These are phyloP conservation scores for Centropristis striata DNA, from an alignment of 2,113 vertebrate genomes.

Conservation along the genomic window DNA sequence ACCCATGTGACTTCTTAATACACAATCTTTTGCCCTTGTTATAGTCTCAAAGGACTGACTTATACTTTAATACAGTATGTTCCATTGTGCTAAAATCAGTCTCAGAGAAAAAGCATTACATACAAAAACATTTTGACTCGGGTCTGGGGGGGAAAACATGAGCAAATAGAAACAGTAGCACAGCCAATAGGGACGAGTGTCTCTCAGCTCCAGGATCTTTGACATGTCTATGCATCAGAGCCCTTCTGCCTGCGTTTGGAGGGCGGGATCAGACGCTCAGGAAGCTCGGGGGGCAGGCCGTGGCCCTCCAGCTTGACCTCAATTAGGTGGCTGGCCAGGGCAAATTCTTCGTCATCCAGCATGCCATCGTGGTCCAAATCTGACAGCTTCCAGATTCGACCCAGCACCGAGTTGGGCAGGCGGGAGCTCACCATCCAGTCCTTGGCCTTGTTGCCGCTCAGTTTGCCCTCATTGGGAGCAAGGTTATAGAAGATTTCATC, in stretches of 20 bases:
- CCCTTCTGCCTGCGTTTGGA: constrained; percentile 94
- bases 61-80: constrained; percentile 46
- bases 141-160: constrained; percentile 29
- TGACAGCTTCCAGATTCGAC: constrained; percentile 95
- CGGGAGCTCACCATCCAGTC: constrained; percentile 95
- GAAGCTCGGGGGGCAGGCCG: constrained; percentile 90
- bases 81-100: constrained; percentile 42
- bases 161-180: constrained; percentile 63
- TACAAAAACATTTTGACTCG: constrained; percentile 25
- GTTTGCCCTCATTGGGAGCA: constrained; percentile 91
- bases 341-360: constrained; percentile 95
- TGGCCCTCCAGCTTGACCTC: constrained; percentile 94
- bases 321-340: constrained; percentile 94
- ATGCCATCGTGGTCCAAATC: constrained; percentile 94
- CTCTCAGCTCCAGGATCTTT: constrained; percentile 23
- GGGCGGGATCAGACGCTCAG: constrained; percentile 90
- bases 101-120: constrained; percentile 37
- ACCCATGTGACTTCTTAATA: constrained; percentile 40
- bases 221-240: constrained; percentile 82
- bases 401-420: constrained; percentile 93
- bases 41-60: constrained; percentile 10
- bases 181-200: constrained; percentile 31
- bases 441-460: constrained; percentile 92
- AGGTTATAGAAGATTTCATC: constrained; percentile 97
- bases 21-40: constrained; percentile 19